Conservation (phyloP, 2,113 vertebrate genomes). For the Romanogobio albipinnatus region DNA sequence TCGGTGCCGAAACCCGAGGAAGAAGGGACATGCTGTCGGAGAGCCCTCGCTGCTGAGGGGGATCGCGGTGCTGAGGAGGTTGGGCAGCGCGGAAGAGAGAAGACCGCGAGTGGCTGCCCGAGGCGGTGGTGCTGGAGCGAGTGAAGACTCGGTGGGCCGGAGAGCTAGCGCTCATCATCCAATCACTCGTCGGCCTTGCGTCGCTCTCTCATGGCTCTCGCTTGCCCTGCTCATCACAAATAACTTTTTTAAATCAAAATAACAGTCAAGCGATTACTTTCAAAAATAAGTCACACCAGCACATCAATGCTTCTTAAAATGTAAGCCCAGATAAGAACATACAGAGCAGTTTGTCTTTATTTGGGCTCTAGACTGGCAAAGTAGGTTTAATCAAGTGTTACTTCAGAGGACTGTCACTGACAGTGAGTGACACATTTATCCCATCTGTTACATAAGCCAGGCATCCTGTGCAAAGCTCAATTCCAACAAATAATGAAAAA, state of each 20-base stretch:
- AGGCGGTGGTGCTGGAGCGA: too few species aligned
- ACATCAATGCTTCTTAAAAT: slow-evolving; percentile 7
- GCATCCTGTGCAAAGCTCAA: slow-evolving; percentile 54
- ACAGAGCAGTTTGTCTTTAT: slow-evolving; percentile 2
- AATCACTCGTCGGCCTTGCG: too few species aligned
- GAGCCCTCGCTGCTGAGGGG: too few species aligned
- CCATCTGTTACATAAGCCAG: slow-evolving; percentile 73
- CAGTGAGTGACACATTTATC: slow-evolving; percentile 77
- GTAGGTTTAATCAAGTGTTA: slow-evolving; percentile 72
- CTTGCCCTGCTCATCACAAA: too few species aligned
- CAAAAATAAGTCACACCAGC: not conserved
- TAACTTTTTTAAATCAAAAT: not conserved
- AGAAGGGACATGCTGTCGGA: too few species aligned
- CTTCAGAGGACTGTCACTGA: slow-evolving; percentile 70
- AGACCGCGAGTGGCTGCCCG: too few species aligned
- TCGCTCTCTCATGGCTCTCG: too few species aligned
- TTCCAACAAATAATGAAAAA: slow-evolving; percentile 60
- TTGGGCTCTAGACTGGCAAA: slow-evolving; percentile 62
- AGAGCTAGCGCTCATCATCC: too few species aligned
- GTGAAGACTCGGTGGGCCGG: too few species aligned
- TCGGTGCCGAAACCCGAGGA: too few species aligned
- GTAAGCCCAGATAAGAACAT: slow-evolving; percentile 5
- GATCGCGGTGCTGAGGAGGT: too few species aligned
- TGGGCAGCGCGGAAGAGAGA: too few species aligned
- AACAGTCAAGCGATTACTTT: not conserved